Evolutionary conservation across 1,140 invertebrate genomes (phyloP).

Genomic region (Zaprionus capensis): DNA sequence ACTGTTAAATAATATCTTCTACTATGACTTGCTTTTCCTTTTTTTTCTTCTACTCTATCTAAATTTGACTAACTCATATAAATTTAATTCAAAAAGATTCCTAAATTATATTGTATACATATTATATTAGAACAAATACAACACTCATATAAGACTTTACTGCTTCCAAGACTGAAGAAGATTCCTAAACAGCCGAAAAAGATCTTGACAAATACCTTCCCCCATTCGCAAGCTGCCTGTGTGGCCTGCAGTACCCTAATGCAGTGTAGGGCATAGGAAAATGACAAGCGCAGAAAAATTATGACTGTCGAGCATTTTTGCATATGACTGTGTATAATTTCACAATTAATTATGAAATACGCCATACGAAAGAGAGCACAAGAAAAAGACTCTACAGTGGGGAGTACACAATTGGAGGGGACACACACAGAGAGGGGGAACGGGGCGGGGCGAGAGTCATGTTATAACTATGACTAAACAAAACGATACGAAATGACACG

Average conservation of each 20-base stretch:
- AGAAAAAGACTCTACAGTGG: constrained; percentile 14
- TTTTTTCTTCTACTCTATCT: neutral
- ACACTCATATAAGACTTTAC: neutral
- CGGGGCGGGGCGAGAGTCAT: neutral
- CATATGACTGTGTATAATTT: constrained; percentile 75
- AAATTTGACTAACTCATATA: neutral
- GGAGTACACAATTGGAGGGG: constrained; percentile 14
- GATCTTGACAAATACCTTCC: neutral
- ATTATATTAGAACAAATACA: neutral
- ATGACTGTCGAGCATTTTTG: constrained; percentile 61
- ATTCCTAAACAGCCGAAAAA: too few species aligned
- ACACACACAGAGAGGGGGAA: neutral
- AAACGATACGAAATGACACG: constrained; percentile 77
- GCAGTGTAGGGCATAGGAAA: constrained; percentile 35
- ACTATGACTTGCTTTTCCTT: neutral
- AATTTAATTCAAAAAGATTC: neutral
- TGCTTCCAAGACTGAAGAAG: neutral
- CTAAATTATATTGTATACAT: too few species aligned
- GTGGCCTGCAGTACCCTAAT: neutral
- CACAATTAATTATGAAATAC: constrained; percentile 79
- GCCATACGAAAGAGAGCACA: constrained; percentile 37
- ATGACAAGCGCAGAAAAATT: constrained; percentile 60
- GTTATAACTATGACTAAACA: constrained; percentile 74
- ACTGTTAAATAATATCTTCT: too few species aligned
- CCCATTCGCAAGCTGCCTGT: neutral